Conservation (phyloP, 2,113 vertebrate genomes). For the Gymnobelideus leadbeateri region DNA sequence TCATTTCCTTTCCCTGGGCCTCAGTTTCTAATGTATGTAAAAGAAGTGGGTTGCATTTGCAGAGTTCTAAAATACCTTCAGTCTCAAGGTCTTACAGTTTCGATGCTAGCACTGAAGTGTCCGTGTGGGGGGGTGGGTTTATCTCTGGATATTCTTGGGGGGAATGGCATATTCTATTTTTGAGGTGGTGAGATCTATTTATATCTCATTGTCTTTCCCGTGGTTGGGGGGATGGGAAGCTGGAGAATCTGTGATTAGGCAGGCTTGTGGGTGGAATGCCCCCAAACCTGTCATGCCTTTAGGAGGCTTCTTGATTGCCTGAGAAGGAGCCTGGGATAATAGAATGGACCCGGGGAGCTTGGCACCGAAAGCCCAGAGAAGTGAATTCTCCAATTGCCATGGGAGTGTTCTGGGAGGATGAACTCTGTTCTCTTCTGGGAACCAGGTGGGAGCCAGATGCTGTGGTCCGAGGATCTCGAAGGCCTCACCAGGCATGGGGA, state of each 20-base stretch:
- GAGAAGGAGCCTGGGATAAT: neutral
- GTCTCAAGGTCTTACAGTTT: neutral
- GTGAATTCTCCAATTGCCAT: neutral
- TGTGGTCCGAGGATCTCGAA: neutral
- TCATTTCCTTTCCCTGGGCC: neutral
- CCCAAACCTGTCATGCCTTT: neutral
- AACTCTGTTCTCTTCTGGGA: neutral
- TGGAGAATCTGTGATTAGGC: neutral
- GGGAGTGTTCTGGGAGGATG: neutral
- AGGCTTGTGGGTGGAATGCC: neutral
- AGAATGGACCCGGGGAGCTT: neutral
- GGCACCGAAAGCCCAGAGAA: neutral
- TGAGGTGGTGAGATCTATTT: neutral
- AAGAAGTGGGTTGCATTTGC: neutral
- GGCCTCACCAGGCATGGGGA: neutral
- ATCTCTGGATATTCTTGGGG: neutral
- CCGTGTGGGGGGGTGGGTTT: neutral
- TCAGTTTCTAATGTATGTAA: neutral
- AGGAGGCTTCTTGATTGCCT: neutral
- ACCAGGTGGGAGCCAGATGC: slow-evolving; percentile 2
- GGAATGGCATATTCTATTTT: neutral
- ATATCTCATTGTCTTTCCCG: slow-evolving; percentile 2
- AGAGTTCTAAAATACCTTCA: neutral
- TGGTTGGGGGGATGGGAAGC: neutral
- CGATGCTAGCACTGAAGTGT: neutral